Percentiles rank a stretch among this genome's conserved stretches.
These are phyloP conservation scores for Coccyzus lansbergi DNA, from an alignment of 2,797 vertebrate species.

Conservation along the genomic window DNA sequence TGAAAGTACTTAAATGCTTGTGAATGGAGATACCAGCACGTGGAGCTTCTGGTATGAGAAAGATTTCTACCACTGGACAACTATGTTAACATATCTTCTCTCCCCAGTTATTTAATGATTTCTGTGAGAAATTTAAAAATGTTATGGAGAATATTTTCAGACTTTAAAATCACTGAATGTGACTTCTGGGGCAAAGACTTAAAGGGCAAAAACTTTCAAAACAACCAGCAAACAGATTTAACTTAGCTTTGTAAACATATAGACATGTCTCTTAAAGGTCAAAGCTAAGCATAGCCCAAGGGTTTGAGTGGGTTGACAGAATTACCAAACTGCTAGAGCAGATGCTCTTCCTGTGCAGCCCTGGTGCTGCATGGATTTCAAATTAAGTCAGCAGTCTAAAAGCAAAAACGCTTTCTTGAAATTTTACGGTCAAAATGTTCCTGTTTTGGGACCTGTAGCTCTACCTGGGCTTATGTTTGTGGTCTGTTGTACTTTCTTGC, in stretches of 20 bases:
- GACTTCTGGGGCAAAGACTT: neutral
- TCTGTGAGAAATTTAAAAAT: neutral
- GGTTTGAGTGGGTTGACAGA: slow-evolving; percentile 28
- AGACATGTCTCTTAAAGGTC: slow-evolving; percentile 46
- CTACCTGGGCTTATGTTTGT: neutral
- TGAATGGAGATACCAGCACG: neutral
- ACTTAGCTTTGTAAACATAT: slow-evolving; percentile 27
- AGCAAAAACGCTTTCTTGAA: neutral
- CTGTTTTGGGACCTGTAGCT: neutral
- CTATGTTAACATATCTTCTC: neutral
- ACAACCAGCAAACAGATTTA: slow-evolving; percentile 31
- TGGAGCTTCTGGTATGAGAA: neutral
- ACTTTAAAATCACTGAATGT: neutral
- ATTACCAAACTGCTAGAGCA: neutral
- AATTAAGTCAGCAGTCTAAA: slow-evolving; percentile 6
- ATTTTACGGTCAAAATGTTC: neutral
- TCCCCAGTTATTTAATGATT: neutral
- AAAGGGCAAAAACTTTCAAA: slow-evolving; percentile 13
- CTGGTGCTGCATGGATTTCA: neutral
- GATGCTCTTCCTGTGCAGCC: neutral
- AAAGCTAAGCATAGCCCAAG: slow-evolving; percentile 45
- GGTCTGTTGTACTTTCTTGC: neutral
- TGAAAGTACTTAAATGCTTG: neutral
- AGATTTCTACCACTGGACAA: neutral
- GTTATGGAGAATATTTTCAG: neutral